Percentiles rank a stretch among this genome's conserved stretches.
These are phyloP conservation scores for Cotesia vestalis DNA, from an alignment of 1,140 invertebrate genomes.

Conservation along the genomic window DNA sequence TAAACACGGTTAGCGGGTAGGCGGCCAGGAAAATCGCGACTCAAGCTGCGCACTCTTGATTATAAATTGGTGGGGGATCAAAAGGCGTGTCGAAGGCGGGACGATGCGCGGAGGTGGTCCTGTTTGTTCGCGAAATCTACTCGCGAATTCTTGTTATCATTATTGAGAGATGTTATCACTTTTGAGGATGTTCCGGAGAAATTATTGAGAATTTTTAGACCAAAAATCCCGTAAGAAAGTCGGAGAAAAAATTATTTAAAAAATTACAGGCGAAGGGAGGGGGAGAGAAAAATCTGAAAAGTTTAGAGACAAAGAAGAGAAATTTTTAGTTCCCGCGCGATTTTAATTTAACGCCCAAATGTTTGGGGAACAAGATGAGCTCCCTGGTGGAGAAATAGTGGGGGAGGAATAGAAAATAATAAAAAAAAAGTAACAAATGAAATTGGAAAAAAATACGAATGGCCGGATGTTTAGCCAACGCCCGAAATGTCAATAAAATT, in stretches of 20 bases:
- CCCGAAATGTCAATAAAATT: too few species aligned
- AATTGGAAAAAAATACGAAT: too few species aligned
- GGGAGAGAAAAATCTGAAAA: not conserved
- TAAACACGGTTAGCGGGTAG: conserved; percentile 39
- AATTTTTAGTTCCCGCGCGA: not conserved
- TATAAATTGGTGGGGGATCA: conserved; percentile 50
- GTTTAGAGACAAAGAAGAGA: not conserved
- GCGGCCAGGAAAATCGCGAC: conserved; percentile 38
- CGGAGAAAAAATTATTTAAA: too few species aligned
- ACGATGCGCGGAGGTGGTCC: conserved; percentile 65
- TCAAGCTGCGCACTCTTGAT: conserved; percentile 42
- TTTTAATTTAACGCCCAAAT: conserved; percentile 3
- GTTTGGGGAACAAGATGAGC: conserved; percentile 12
- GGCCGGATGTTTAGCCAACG: too few species aligned
- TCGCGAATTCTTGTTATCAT: conserved; percentile 62
- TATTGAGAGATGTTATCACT: conserved; percentile 62
- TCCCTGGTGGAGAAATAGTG: conserved; percentile 2
- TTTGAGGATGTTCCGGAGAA: conserved; percentile 30
- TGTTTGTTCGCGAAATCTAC: conserved; percentile 39
- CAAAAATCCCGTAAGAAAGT: too few species aligned
- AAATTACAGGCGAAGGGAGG: not conserved
- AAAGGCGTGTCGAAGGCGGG: conserved; percentile 52
- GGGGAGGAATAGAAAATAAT: not conserved
- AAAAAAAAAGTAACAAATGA: conserved; percentile 4
- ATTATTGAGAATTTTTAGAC: not conserved